Evolutionary conservation across 2,888 invertebrate species (phyloP), one percentile per base, ranked within the genome.

Genomic region (Synergus itoensis): DNA sequence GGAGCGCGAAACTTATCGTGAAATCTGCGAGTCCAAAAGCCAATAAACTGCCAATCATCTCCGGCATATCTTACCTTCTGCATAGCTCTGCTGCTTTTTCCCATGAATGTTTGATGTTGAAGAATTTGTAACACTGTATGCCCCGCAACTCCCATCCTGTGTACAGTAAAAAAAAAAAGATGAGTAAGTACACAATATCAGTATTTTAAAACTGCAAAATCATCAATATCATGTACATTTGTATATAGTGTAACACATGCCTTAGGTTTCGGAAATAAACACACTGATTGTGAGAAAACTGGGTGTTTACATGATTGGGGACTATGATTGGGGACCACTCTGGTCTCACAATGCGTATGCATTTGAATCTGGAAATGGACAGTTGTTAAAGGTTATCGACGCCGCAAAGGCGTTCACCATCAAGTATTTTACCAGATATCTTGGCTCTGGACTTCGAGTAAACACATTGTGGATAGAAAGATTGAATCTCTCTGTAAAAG

Each of bases 71-170:
- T 94, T 94, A 98, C 98, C 98, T 97, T 94, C 97, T 96, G 94
- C 98, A 98, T 93, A 98, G 94, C 94, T 98, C 97, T 85, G 97
- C 98, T 87, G 98, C 97, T 94, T 97, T 98, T 93, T 97, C 97
- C 98, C 98, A 98, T 85, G 98, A 98, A 94, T 98, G 98, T 93
- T 96, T 96, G 92, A 98, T 98, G 93, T 97, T 97, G 94, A 98
- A 98, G 94, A 97, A 98, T 95, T 97, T 98, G 93, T 98, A 98
- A 94, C 98, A 98, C 93, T 97, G 95, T 90, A 98, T 95, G 90
- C 98, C 98, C 93, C 95, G 95, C 88, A 98, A 94, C 93, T 97
- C 97, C 98, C 98, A 98, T 91, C 97, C 98, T 98, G 95, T 77
- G 76, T 60, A 73, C 79, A 85, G 83, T n/a, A n/a, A n/a, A 80